Evolutionary conservation across 1,140 invertebrate genomes (phyloP).

Genomic region (Armadillidium nasatum): DNA sequence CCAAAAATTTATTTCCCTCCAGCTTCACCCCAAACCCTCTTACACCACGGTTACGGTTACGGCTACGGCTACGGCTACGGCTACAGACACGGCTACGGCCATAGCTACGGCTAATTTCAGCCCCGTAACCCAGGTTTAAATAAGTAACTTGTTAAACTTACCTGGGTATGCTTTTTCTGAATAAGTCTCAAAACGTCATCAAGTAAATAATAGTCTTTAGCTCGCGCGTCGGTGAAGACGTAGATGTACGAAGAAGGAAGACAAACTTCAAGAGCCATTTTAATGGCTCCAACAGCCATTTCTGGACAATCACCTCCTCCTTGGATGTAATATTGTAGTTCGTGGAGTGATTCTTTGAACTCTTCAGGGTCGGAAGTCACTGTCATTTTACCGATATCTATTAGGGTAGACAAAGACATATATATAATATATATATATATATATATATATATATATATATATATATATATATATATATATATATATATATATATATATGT

Average conservation of each 20-base stretch:
- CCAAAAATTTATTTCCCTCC: too few relatives aligned
- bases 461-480: too few relatives aligned
- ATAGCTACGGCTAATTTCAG: too few relatives aligned
- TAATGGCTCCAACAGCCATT: slow-evolving; percentile 62
- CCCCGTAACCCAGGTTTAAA: too few relatives aligned
- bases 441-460: too few relatives aligned
- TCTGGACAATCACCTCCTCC: slow-evolving; percentile 73
- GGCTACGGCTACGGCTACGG: too few relatives aligned
- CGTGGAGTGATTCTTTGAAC: slow-evolving; percentile 57
- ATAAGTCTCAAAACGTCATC: slow-evolving; percentile 61
- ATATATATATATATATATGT: too few relatives aligned
- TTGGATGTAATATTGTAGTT: slow-evolving; percentile 55
- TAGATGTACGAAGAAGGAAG: slow-evolving; percentile 66
- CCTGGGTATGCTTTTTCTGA: slow-evolving; percentile 66
- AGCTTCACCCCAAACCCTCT: too few relatives aligned
- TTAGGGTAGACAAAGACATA: neutral
- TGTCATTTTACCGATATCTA: slow-evolving; percentile 61
- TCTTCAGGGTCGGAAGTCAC: slow-evolving; percentile 58
- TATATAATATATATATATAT: too few relatives aligned
- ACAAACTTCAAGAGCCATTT: slow-evolving; percentile 60
- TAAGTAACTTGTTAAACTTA: slow-evolving; percentile 46
- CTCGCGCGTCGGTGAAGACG: slow-evolving; percentile 70
- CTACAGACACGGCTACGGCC: too few relatives aligned
- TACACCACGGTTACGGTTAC: too few relatives aligned
- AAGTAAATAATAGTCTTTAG: slow-evolving; percentile 62